Evolutionary conservation across 2,113 vertebrate genomes (phyloP).

Genomic region (Rhinopomastus cyanomelas): DNA sequence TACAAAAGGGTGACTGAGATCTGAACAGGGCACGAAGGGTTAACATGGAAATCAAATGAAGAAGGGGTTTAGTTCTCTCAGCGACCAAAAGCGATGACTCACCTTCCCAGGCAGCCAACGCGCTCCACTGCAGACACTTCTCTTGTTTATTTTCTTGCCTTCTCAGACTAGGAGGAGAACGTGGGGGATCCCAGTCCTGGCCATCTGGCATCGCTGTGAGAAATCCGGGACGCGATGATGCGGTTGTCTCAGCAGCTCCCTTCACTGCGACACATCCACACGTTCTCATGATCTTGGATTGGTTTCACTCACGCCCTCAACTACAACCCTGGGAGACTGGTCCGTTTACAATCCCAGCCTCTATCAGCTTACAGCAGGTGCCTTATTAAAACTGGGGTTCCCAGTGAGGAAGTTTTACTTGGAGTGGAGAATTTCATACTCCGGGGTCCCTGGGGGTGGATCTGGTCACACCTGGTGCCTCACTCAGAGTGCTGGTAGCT

Average conservation of each 20-base stretch:
- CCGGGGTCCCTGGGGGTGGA: accelerated
- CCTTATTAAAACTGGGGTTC: not conserved
- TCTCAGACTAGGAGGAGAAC: slow-evolving; percentile 9
- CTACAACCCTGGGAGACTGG: not conserved
- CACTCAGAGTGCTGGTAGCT: no score
- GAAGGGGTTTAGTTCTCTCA: not conserved
- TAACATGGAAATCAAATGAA: not conserved
- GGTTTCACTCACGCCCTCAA: not conserved
- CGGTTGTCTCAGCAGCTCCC: not conserved
- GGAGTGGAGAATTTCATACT: not conserved
- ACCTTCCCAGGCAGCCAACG: slow-evolving; percentile 6
- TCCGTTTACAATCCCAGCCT: not conserved
- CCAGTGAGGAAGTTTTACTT: not conserved
- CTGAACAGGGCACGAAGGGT: not conserved
- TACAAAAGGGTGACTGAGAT: not conserved
- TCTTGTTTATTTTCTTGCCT: slow-evolving; percentile 36
- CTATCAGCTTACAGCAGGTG: not conserved
- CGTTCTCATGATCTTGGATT: not conserved
- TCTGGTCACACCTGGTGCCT: no score
- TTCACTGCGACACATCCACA: not conserved
- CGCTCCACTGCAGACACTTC: not conserved
- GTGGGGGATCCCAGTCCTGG: slow-evolving; percentile 35
- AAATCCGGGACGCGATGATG: not conserved
- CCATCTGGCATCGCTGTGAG: slow-evolving; percentile 55
- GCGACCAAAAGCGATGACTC: slow-evolving; percentile 30